Conservation (phyloP, 2,888 invertebrate genomes). For the Nomada flava region DNA sequence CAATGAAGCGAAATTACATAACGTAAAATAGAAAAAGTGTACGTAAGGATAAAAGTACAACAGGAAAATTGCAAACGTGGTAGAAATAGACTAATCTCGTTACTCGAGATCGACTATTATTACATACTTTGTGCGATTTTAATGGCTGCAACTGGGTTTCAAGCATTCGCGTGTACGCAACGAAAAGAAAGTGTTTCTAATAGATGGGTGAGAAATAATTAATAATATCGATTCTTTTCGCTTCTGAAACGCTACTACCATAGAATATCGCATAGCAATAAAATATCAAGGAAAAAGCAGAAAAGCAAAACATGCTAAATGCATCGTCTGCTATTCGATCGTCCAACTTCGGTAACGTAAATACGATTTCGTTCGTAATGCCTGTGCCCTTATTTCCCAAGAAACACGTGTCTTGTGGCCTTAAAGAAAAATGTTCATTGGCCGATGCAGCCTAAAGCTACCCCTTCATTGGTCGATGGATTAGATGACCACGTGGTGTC, state of each 20-base stretch:
- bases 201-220: background rate
- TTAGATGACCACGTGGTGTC: conserved; percentile 83
- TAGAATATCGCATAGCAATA: background rate
- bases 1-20: conserved; percentile 71
- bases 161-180: background rate
- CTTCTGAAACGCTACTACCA: background rate
- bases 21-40: conserved; percentile 56
- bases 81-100: conserved; percentile 6
- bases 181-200: background rate
- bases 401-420: conserved; percentile 77
- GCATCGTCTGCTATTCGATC: conserved; percentile 64
- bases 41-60: conserved; percentile 60
- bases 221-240: background rate
- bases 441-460: conserved; percentile 67
- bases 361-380: conserved; percentile 75
- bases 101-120: background rate
- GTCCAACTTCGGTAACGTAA: conserved; percentile 69
- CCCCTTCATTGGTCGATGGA: conserved; percentile 79
- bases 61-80: conserved; percentile 10
- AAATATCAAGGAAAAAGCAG: conserved; percentile 1
- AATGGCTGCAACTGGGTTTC: too few species aligned
- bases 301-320: conserved; percentile 37
- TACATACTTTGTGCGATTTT: too few species aligned
- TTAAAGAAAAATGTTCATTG: conserved; percentile 75
- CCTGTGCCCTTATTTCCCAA: conserved; percentile 80